Percentiles rank a stretch among this genome's conserved stretches.
These are phyloP conservation scores for Lasioglossum figueresi DNA, from an alignment of 2,888 invertebrate species.

Conservation along the genomic window DNA sequence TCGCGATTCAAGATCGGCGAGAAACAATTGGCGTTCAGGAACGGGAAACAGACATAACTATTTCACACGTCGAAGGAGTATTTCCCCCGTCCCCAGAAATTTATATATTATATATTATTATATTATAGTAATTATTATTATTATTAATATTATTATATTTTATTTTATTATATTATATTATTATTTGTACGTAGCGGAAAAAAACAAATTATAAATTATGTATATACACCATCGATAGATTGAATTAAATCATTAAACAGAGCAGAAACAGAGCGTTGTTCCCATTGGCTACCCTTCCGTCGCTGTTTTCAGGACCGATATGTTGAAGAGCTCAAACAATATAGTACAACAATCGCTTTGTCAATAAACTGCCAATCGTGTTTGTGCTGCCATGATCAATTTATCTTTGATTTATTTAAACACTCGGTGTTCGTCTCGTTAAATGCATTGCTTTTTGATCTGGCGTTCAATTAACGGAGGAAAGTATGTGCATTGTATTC, in stretches of 20 bases:
- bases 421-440: no score
- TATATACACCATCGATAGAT: constrained; percentile 75
- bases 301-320: neutral
- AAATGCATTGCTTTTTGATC: no score
- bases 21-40: constrained; percentile 37
- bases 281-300: constrained; percentile 12
- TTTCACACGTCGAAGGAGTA: constrained; percentile 61
- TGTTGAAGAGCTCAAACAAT: no score
- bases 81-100: constrained; percentile 51
- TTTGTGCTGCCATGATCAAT: no score
- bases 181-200: constrained; percentile 79
- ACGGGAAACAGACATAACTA: constrained; percentile 38
- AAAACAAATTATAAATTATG: constrained; percentile 80
- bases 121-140: constrained; percentile 67
- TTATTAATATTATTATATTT: constrained; percentile 64
- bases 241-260: constrained; percentile 71
- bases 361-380: no score
- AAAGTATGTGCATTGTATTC: no score
- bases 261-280: constrained; percentile 43
- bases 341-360: no score
- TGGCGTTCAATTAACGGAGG: no score
- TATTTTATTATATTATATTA: constrained; percentile 75
- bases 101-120: constrained; percentile 71
- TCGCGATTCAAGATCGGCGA: constrained; percentile 34
- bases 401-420: no score